Conservation (phyloP, 2,797 vertebrate species). For the Platyrinchus mystaceus region DNA sequence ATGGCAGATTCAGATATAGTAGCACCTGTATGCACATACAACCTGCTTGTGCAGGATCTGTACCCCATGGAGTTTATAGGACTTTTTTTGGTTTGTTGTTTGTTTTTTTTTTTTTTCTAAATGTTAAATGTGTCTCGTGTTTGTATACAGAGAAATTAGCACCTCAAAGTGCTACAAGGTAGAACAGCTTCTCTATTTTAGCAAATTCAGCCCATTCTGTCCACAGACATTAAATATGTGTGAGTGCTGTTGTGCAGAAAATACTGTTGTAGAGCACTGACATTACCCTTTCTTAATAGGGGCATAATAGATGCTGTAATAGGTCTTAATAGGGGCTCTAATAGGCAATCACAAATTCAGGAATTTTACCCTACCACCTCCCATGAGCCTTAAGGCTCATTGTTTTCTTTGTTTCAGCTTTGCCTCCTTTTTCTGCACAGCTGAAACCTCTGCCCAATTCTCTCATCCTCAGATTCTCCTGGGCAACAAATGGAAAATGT, state of each 20-base stretch:
- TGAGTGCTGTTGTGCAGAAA: neutral
- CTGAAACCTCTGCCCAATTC: neutral
- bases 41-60: neutral
- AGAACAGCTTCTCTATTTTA: neutral
- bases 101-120: neutral
- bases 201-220: neutral
- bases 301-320: neutral
- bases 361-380: neutral
- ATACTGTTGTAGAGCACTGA: neutral
- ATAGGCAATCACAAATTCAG: neutral
- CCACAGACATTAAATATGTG: rapidly evolving
- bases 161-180: neutral
- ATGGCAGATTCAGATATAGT: neutral
- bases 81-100: too few relatives aligned
- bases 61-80: neutral
- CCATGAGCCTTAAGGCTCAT: neutral
- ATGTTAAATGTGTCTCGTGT: rapidly evolving
- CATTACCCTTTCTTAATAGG: rapidly evolving
- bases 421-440: neutral
- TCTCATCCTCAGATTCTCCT: neutral
- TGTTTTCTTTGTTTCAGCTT: neutral
- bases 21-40: neutral
- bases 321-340: neutral
- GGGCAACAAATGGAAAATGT: neutral
- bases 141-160: neutral